phyloP scores from a whole-genome alignment of 2,888 invertebrate genomes.

The Torymus aiolomorphi region DNA sequence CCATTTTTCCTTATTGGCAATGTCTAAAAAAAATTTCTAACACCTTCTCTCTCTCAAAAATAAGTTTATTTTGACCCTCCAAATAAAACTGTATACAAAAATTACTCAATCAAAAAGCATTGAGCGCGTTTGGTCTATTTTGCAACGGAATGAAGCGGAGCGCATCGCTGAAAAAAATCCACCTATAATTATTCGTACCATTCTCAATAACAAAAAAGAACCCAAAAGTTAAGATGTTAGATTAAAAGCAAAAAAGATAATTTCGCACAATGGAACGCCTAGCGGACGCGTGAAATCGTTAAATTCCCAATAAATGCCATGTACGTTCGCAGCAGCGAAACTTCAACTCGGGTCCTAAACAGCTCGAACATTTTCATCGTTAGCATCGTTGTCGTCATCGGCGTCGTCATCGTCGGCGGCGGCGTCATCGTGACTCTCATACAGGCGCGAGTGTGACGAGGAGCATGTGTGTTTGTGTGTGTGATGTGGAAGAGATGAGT shows the following conservation, averaged over 20 bases:
- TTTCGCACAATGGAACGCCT: slow-evolving; percentile 13
- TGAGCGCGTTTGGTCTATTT: not conserved
- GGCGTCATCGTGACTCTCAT: slow-evolving; percentile 26
- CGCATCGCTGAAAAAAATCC: slow-evolving; percentile 10
- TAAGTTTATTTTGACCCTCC: not conserved
- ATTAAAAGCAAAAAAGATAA: slow-evolving; percentile 31
- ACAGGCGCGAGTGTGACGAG: slow-evolving; percentile 29
- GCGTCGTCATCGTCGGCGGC: slow-evolving; percentile 1
- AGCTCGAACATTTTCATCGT: slow-evolving; percentile 26
- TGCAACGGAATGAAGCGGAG: slow-evolving; percentile 37
- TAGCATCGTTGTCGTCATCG: slow-evolving; percentile 1
- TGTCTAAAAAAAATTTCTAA: slow-evolving; percentile 35
- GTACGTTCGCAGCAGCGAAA: slow-evolving; percentile 27
- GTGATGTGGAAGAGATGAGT: slow-evolving; percentile 40
- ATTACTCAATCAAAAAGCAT: slow-evolving; percentile 10
- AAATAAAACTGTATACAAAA: slow-evolving; percentile 34
- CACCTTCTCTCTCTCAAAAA: slow-evolving; percentile 18
- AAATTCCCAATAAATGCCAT: slow-evolving; percentile 17
- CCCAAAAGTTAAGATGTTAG: not conserved
- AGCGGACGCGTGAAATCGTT: not conserved
- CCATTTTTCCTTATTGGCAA: slow-evolving; percentile 36
- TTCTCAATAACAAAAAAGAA: not conserved
- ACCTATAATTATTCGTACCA: slow-evolving; percentile 7
- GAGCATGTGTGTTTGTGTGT: slow-evolving; percentile 3
- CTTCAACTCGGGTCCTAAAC: slow-evolving; percentile 53